A percentile compares a stretch with the other conserved stretches of the same genome.
Conservation (phyloP, 2,888 invertebrate genomes). For the Hemicrepidius hirtus region DNA sequence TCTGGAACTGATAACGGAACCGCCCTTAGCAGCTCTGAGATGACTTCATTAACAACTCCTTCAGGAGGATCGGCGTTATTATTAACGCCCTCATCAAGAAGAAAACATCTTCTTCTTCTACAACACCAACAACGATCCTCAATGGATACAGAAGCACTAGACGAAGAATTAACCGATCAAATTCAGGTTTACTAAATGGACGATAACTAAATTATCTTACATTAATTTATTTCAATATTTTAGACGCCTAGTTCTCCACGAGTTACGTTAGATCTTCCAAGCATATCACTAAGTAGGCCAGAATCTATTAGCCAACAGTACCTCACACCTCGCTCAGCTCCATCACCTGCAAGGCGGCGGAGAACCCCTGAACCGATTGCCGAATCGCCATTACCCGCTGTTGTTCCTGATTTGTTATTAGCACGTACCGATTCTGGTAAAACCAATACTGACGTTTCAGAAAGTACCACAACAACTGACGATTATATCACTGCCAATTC, state of each 20-base stretch:
- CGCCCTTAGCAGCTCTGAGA: conserved; percentile 73
- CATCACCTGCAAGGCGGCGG: conserved; percentile 58
- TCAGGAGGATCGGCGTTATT: conserved; percentile 76
- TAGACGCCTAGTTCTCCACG: conserved; percentile 53
- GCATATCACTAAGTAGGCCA: conserved; percentile 57
- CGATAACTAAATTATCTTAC: background rate
- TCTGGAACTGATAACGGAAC: conserved; percentile 80
- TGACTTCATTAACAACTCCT: conserved; percentile 72
- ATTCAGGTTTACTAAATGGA: conserved; percentile 71
- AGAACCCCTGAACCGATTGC: conserved; percentile 58
- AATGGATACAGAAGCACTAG: conserved; percentile 88
- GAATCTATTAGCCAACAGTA: conserved; percentile 59
- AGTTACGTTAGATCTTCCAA: conserved; percentile 53
- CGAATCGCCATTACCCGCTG: conserved; percentile 68
- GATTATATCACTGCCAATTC: conserved; percentile 92
- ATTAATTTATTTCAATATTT: background rate
- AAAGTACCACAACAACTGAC: conserved; percentile 89
- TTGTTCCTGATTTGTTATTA: conserved; percentile 73
- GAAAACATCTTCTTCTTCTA: conserved; percentile 84
- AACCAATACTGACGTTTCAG: conserved; percentile 87
- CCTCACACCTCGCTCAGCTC: conserved; percentile 57
- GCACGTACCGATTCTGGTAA: conserved; percentile 84
- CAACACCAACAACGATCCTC: conserved; percentile 92
- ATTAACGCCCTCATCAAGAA: conserved; percentile 85
- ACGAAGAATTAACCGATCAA: conserved; percentile 81